Percentiles rank a stretch among this genome's conserved stretches.
Conservation (phyloP, 1,140 invertebrate genomes). For the Nymphalis io region DNA sequence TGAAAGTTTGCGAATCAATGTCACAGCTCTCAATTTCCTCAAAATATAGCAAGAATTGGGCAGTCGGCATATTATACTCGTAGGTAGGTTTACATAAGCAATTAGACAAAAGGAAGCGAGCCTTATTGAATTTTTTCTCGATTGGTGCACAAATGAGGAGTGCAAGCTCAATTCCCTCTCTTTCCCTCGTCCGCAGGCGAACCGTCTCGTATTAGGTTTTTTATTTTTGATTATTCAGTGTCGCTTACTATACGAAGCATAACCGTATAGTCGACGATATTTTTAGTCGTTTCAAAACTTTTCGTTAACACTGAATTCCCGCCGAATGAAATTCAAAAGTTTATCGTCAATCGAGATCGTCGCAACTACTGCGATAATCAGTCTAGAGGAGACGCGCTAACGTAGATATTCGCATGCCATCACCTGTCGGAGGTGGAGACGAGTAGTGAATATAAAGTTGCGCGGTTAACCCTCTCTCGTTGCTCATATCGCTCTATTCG, state of each 20-base stretch:
- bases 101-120: slow-evolving; percentile 77
- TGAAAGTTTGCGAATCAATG: slow-evolving; percentile 11
- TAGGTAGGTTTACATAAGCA: slow-evolving; percentile 71
- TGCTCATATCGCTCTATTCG: slow-evolving; percentile 36
- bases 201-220: slow-evolving; percentile 52
- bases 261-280: slow-evolving; percentile 16
- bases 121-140: slow-evolving; percentile 79
- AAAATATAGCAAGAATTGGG: slow-evolving; percentile 55
- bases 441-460: slow-evolving; percentile 63
- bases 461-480: slow-evolving; percentile 62
- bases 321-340: slow-evolving; percentile 58
- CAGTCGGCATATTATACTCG: slow-evolving; percentile 50
- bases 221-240: slow-evolving; percentile 58
- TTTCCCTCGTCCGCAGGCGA: slow-evolving; percentile 52
- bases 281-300: slow-evolving; percentile 31
- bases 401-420: slow-evolving; percentile 44
- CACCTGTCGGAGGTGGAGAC: slow-evolving; percentile 48
- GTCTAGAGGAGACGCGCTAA: slow-evolving; percentile 27
- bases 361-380: not conserved
- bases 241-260: slow-evolving; percentile 12
- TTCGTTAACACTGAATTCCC: slow-evolving; percentile 38
- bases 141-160: slow-evolving; percentile 77
- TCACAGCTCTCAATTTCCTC: slow-evolving; percentile 55
- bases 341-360: slow-evolving; percentile 39
- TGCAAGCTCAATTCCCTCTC: slow-evolving; percentile 65